Evolutionary conservation across 2,113 vertebrate species (phyloP), one percentile per base, ranked within the genome.

Genomic region (Barnardius zonarius): DNA sequence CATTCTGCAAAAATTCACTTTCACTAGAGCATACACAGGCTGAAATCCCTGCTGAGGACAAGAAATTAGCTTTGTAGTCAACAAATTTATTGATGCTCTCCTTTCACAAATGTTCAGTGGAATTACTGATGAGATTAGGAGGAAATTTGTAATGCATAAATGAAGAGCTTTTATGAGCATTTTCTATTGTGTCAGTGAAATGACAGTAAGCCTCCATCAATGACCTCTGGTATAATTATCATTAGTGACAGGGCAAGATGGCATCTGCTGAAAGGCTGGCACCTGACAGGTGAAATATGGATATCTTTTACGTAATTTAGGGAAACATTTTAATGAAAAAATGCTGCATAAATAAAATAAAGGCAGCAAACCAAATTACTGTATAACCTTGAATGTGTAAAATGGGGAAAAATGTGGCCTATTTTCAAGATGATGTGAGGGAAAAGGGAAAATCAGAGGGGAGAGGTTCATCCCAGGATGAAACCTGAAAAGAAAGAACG

Each of bases 31-130:
- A 80, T 61, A 79, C 39, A 51, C n/a, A 70, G 77, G 27, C 78
- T 91, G 90, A 93, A 94, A 92, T 72, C 89, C 91, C 86, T 62
- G 31, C 33, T 81, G 88, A 17, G 87, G 49, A 48, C 72, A 55
- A 77, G 77, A 97, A 97, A 96, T 96, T 86, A 87, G 80, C 37
- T 91, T 94, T 69, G 51, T 81, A 92, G 88, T 67, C 81, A 93
- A 73, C 77, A 77, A 23, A 82, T 82, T 55, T 77, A 74, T 70
- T 37, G 8, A 41, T 37, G 17, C n/a, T 89, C 78, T 68, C 22
- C 25, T 78, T 96, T 94, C 67, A 78, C 48, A 95, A 95, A 79
- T 81, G 46, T 83, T 66, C 73, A 69, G 48, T 89, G 48, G 48
- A 92, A 91, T 80, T 83, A 61, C 68, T 74, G 33, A 57, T 68